Evolutionary conservation across 2,888 invertebrate species (phyloP).

Genomic region (Oligia strigilis): DNA sequence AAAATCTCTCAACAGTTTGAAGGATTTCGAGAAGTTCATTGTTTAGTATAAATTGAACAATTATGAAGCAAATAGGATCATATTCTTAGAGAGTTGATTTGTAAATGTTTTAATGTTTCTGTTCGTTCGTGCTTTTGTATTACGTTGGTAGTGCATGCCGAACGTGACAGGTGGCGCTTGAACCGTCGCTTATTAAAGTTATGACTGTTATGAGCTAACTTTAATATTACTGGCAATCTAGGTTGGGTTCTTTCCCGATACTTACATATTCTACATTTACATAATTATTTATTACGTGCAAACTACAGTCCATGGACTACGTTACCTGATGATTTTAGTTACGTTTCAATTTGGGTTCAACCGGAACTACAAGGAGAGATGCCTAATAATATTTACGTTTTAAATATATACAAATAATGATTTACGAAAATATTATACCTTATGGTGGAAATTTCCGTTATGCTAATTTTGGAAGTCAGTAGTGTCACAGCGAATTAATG

Average conservation of each 20-base stretch:
- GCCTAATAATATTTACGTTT: conserved; percentile 18
- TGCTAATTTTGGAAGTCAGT: conserved; percentile 65
- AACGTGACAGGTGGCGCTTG: conserved; percentile 39
- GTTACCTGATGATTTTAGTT: neutral
- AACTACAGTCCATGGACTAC: neutral
- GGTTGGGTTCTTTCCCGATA: conserved; percentile 26
- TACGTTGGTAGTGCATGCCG: conserved; percentile 7
- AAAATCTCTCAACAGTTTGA: conserved; percentile 67
- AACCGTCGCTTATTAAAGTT: conserved; percentile 36
- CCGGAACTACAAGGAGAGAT: conserved; percentile 19
- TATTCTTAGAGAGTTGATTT: conserved; percentile 23
- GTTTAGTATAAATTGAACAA: conserved; percentile 56
- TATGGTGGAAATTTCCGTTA: conserved; percentile 73
- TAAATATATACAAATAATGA: conserved; percentile 40
- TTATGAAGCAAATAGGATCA: conserved; percentile 26
- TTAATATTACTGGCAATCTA: conserved; percentile 35
- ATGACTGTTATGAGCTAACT: conserved; percentile 47
- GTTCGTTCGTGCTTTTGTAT: conserved; percentile 23
- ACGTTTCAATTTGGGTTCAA: conserved; percentile 1
- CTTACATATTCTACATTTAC: conserved; percentile 26
- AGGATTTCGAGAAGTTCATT: conserved; percentile 62
- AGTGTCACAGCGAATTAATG: conserved; percentile 71
- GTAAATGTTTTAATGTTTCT: conserved; percentile 13
- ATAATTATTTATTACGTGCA: conserved; percentile 17
- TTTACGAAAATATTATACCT: conserved; percentile 44